Conservation (phyloP, 2,797 vertebrate species). For the Zalophus californianus region DNA sequence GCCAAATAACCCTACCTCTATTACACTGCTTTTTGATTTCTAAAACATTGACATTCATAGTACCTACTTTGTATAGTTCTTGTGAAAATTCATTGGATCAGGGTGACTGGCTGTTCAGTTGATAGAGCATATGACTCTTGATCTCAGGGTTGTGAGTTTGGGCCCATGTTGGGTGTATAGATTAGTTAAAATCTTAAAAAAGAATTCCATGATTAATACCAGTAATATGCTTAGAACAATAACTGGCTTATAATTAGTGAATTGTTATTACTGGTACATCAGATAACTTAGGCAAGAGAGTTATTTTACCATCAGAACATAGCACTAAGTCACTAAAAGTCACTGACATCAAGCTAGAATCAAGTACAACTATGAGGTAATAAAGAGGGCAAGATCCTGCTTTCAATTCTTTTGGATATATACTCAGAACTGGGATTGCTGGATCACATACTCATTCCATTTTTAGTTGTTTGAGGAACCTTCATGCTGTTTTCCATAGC, state of each 20-base stretch:
- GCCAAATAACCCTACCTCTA: background rate
- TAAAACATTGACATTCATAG: background rate
- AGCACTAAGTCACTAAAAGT: background rate
- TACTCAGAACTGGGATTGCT: background rate
- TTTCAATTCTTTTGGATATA: background rate
- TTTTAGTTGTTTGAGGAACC: background rate
- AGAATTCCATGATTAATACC: background rate
- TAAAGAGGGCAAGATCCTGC: background rate
- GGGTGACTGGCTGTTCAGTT: background rate
- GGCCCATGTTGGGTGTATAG: background rate
- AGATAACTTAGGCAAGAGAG: background rate
- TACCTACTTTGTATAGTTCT: background rate
- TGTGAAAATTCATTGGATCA: background rate
- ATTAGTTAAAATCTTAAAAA: background rate
- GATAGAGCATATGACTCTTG: background rate
- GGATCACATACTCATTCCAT: background rate
- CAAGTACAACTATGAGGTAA: background rate
- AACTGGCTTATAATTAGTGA: background rate
- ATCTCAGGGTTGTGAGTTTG: background rate
- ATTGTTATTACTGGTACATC: background rate
- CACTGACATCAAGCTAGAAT: background rate
- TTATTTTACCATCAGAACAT: background rate
- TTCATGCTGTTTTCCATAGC: background rate
- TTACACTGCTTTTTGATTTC: background rate
- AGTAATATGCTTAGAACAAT: background rate